Evolutionary conservation across 2,113 vertebrate genomes (phyloP), one percentile per base, ranked within the genome.

Genomic region (Sinocyclocheilus rhinocerous): DNA sequence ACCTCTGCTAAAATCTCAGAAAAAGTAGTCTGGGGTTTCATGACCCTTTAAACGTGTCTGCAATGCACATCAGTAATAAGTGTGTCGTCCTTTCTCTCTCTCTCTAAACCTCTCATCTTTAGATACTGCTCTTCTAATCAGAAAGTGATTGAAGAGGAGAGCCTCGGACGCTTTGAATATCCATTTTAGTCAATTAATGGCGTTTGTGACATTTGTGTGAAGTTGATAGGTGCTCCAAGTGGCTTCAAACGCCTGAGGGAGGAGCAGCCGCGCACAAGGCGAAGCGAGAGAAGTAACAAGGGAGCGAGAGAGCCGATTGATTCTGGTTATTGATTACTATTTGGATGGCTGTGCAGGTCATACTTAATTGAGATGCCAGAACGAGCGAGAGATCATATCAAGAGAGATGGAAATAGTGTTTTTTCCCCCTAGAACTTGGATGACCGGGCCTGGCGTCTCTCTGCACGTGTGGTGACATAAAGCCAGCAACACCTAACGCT

Each of bases 171-270:
- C 89, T 93, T 92, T 86, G 69, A 89, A 92, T 90, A 91, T 90
- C 88, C 87, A 77, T 91, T 92, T 85, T 67, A 88, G 81, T 87
- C 88, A 88, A 93, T 91, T 89, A 92, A 92, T 90, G 86, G 89
- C 81, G 69, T 90, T 87, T 81, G 88, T 92, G 92, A 89, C 91
- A 91, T 93, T 93, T 92, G 86, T 90, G 87, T 90, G 89, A 89
- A 88, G 90, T 72, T 88, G 85, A 88, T 86, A 79, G 91, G 88
- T 87, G 81, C 86, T 89, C 84, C 78, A 76, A 89, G 59, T 52
- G 85, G 86, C 88, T 86, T 87, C 70, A 81, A 88, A 57, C 6
- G 86, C 88, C 84, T 84, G 33, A 26, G 52, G 83, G 88, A 73
- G 52, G 55, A 57, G 52, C 10, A 4, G 73, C n/a, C 0, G 9